Base-by-base conservation (phyloP, 2,888 invertebrate species). In the Rhingia rostrata region DNA sequence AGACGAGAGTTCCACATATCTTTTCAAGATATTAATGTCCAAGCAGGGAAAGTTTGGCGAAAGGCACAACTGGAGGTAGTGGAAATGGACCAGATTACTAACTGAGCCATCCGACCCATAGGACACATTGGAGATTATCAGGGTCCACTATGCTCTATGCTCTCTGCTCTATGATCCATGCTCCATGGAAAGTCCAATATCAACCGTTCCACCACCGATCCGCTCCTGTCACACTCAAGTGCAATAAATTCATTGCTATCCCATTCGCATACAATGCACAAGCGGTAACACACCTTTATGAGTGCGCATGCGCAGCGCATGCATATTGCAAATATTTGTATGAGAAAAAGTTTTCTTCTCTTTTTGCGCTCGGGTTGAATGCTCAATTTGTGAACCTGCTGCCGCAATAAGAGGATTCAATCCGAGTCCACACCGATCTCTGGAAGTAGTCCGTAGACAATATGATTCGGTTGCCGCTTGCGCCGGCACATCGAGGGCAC, bases 381-480 rank as follows among this genome's bases (percentile, higher is more conserved):
- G 49, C 47, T 63, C 60, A 77, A 77, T 70, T 67, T 64, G 66
- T 58, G 66, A 51, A 63, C 74, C 63, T 75, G 67, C 54, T 80
- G 39, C 41, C 43, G 10, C 56, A 9, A 9, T 10, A 14, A 56
- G 47, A 58, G 33, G 32, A 69, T 70, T 63, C 69, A 69, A 64
- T 75, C 47, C 45, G 39, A 10, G 9, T 22, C 32, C 10, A 33
- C 10, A 49, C 37, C 56, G 6, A 7, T 10, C 37, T 22, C 37
- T 37, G 35, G 60, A 82, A 64, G 53, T 72, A 82, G 60, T 70
- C 22, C 22, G 77, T 70, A 82, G 70, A 82, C 77, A 80, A 72
- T 81, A 49, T 69, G 69, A 41, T 45, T 70, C 49, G 51, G 63
- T 22, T 69, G 74, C 35, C 22, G 22, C 22, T 22, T 22, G 22